Evolutionary conservation across 2,888 invertebrate species (phyloP).

Genomic region (Silvanus unidentatus): DNA sequence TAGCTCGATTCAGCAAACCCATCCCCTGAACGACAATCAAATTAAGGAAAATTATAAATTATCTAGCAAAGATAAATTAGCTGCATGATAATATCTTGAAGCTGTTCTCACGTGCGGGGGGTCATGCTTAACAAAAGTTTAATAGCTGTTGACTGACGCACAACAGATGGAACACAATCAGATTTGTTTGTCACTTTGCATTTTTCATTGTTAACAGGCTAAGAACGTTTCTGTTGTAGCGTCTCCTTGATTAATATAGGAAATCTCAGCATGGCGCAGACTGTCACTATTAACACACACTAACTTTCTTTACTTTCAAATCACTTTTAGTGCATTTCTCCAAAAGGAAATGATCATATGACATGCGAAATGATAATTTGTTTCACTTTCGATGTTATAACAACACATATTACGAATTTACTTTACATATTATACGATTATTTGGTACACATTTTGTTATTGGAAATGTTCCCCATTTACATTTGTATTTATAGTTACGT

Average conservation of each 20-base stretch:
- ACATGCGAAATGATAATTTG: slow-evolving; percentile 38
- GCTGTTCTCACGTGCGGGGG: neutral
- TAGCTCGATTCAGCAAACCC: no score
- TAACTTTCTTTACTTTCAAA: slow-evolving; percentile 33
- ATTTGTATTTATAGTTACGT: neutral
- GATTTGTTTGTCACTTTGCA: slow-evolving; percentile 3
- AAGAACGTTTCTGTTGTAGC: neutral
- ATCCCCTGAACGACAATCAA: neutral
- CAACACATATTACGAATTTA: neutral
- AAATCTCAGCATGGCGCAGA: slow-evolving; percentile 36
- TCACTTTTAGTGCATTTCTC: slow-evolving; percentile 34
- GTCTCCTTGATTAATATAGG: slow-evolving; percentile 31
- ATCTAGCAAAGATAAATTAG: slow-evolving; percentile 1
- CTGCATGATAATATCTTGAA: neutral
- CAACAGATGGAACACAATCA: neutral
- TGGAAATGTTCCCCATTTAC: neutral
- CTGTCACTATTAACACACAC: slow-evolving; percentile 38
- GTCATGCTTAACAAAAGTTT: neutral
- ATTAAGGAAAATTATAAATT: slow-evolving; percentile 2
- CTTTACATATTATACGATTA: no score
- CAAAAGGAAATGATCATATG: slow-evolving; percentile 36
- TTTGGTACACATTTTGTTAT: no score
- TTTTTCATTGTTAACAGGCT: neutral
- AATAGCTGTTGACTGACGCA: neutral
- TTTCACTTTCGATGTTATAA: slow-evolving; percentile 29